These are phyloP conservation scores for Sussaba pulchella DNA, from an alignment of 2,888 invertebrate species.

Conservation along the genomic window DNA sequence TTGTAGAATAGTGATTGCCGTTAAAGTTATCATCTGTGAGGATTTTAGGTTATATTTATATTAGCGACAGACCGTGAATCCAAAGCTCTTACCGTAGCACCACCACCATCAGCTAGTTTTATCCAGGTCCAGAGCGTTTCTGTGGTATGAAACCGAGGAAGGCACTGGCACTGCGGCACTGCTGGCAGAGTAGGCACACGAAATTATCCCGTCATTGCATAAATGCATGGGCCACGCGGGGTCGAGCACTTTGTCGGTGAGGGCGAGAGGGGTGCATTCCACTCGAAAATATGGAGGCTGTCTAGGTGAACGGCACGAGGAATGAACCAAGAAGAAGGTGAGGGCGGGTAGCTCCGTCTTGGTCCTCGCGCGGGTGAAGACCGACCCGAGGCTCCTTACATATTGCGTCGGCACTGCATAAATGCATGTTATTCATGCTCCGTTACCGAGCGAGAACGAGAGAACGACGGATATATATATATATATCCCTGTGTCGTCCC, in stretches of 20 bases:
- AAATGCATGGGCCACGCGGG: constrained; percentile 77
- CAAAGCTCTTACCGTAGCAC: neutral
- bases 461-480: constrained; percentile 32
- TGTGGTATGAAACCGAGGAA: constrained; percentile 72
- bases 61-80: neutral
- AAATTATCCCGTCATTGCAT: constrained; percentile 80
- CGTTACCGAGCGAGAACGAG: constrained; percentile 70
- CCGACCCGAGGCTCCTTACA: constrained; percentile 77
- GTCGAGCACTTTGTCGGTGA: constrained; percentile 63
- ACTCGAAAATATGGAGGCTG: constrained; percentile 53
- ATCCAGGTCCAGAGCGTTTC: neutral
- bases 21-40: neutral
- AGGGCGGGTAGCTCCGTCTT: constrained; percentile 63
- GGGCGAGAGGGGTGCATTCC: constrained; percentile 55
- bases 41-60: neutral
- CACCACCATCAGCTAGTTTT: constrained; percentile 7
- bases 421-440: constrained; percentile 80
- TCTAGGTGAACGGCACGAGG: constrained; percentile 16
- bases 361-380: constrained; percentile 74
- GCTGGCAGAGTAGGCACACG: constrained; percentile 72
- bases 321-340: constrained; percentile 31
- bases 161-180: constrained; percentile 13
- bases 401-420: constrained; percentile 80
- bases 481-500: constrained; percentile 42
- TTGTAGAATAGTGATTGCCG: no score